These are phyloP conservation scores for Trachops cirrhosus DNA, from an alignment of 2,797 vertebrate genomes.

Conservation along the genomic window DNA sequence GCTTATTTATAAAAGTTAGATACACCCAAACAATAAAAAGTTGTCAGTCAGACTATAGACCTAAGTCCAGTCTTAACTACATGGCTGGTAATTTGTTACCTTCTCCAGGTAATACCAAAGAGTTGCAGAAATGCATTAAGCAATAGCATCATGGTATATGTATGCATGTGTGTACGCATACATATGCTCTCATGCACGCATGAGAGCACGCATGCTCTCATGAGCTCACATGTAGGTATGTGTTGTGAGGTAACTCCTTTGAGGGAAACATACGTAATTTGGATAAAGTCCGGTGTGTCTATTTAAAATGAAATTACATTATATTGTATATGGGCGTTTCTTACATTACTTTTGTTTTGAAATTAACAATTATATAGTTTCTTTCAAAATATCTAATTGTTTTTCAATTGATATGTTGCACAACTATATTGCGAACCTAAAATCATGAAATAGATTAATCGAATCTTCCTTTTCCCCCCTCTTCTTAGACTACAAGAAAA, in stretches of 20 bases:
- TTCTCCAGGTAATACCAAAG: not conserved
- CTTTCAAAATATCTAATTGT: conserved; percentile 26
- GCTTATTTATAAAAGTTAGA: conserved; percentile 11
- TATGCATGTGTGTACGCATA: not conserved
- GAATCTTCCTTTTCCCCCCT: not conserved
- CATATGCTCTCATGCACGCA: not conserved
- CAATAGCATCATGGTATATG: not conserved
- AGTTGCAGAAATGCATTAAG: not conserved
- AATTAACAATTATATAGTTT: not conserved
- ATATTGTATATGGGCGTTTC: not conserved
- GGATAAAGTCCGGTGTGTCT: not conserved
- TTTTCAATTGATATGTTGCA: not conserved
- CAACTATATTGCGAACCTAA: conserved; percentile 39
- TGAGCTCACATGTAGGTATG: not conserved
- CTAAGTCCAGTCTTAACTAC: not conserved
- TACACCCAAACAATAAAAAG: not conserved
- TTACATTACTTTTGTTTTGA: conserved; percentile 23
- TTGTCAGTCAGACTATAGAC: not conserved
- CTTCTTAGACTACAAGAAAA: conserved; percentile 74
- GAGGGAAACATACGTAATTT: not conserved
- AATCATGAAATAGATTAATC: conserved; percentile 49
- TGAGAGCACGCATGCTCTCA: not conserved
- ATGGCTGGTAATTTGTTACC: not conserved
- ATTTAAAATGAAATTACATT: conserved; percentile 37
- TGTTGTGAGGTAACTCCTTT: not conserved